Conservation (phyloP, 2,888 invertebrate genomes). For the Therioaphis trifolii region DNA sequence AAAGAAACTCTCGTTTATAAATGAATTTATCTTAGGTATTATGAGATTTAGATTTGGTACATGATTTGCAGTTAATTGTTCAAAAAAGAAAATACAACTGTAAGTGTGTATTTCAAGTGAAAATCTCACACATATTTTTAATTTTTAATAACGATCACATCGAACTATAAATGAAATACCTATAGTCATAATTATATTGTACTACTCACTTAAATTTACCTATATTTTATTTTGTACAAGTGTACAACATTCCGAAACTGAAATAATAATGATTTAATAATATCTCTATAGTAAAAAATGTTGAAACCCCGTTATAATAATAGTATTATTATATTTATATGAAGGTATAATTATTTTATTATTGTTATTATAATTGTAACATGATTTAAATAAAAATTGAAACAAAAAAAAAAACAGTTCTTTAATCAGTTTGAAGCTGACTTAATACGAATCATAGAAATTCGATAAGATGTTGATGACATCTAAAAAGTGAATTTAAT, state of each 20-base stretch:
- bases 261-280: neutral
- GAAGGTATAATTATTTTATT: neutral
- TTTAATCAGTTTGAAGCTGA: neutral
- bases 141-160: too few species aligned
- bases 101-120: too few species aligned
- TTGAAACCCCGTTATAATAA: neutral
- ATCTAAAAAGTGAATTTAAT: slow-evolving; percentile 31
- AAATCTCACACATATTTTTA: too few species aligned
- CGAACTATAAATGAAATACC: too few species aligned
- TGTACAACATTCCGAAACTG: neutral
- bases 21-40: too few species aligned
- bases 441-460: neutral
- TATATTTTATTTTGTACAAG: too few species aligned
- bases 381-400: neutral
- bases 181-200: too few species aligned
- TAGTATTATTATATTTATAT: neutral
- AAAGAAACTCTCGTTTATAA: too few species aligned
- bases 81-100: too few species aligned
- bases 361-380: neutral
- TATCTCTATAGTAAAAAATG: neutral
- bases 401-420: neutral
- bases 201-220: too few species aligned
- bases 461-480: neutral
- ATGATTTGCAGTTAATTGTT: too few species aligned
- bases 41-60: too few species aligned